Evolutionary conservation across 2,888 invertebrate species (phyloP).

Genomic region (Strigamia maritima): DNA sequence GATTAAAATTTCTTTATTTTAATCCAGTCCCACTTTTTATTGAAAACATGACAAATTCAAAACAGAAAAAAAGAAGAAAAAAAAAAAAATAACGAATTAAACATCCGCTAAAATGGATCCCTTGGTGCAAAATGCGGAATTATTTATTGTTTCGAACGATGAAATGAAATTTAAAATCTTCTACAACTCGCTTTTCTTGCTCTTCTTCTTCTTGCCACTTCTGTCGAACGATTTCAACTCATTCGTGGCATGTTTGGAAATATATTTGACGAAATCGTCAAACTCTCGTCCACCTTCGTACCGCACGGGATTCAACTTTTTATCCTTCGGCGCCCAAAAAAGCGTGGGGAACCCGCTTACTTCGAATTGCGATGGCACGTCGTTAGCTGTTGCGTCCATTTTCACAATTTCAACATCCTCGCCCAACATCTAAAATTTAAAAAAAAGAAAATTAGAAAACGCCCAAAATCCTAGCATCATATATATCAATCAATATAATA

Average conservation of each 20-base stretch:
- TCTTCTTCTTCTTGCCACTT: constrained; percentile 63
- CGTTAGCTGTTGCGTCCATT: constrained; percentile 98
- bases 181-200: constrained; percentile 13
- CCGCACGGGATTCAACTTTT: constrained; percentile 70
- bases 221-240: constrained; percentile 85
- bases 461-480: neutral
- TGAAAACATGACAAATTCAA: neutral
- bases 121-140: neutral
- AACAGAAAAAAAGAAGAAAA: neutral
- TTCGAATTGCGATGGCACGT: constrained; percentile 85
- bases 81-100: neutral
- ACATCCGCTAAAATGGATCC: neutral
- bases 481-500: too few species aligned
- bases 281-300: constrained; percentile 66
- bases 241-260: constrained; percentile 83
- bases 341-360: constrained; percentile 97
- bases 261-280: constrained; percentile 58
- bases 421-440: constrained; percentile 63
- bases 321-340: constrained; percentile 87
- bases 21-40: neutral
- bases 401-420: constrained; percentile 89
- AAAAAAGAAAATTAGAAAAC: neutral
- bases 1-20: neutral
- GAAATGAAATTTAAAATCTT: neutral
- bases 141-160: neutral